Base-by-base conservation (phyloP, 2,888 invertebrate species). In the Pheosia gnoma region DNA sequence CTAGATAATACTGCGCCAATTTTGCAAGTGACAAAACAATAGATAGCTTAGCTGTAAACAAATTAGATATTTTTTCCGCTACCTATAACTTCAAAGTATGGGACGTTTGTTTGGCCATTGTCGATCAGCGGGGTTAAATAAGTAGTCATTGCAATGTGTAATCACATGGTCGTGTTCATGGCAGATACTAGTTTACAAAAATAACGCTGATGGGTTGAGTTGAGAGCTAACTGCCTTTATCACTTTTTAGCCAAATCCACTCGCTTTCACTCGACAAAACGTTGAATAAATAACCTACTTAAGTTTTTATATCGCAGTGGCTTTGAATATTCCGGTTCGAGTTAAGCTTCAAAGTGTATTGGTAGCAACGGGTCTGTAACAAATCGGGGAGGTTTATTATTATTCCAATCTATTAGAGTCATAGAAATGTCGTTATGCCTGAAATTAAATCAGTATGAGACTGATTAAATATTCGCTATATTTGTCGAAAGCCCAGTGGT, bases 301-400 rank as follows among this genome's bases (percentile, higher is more conserved):
- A 53, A 53, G 38, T 53, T 38, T 53, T 37, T 53, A 37, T 53
- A 53, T 53, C 53, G 1, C 51, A 25, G 8, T 11, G 53, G 53
- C 53, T 53, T 36, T 53, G 53, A 38, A 53, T 53, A 11, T 38
- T 7, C 53, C 37, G 6, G 10, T 53, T 53, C 10, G 25, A 38
- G 53, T 5, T 53, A 53, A 53, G 10, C 53, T 53, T 10, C 10
- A 53, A 53, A 53, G 53, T 53, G 53, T 53, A 53, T 53, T 53
- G 53, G 53, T 53, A 11, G 49, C 11, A 49, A n/a, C 11, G 51
- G n/a, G 51, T 5, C 8, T 51, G 51, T 51, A 25, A 13, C 13
- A 25, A 51, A 51, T 51, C 25, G n/a, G 49, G 0, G 7, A 0
- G 8, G 25, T 8, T 51, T 25, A 8, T 51, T 25, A 51, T 51